Conservation (phyloP, 2,797 vertebrate genomes). For the Chrosomus eos region DNA sequence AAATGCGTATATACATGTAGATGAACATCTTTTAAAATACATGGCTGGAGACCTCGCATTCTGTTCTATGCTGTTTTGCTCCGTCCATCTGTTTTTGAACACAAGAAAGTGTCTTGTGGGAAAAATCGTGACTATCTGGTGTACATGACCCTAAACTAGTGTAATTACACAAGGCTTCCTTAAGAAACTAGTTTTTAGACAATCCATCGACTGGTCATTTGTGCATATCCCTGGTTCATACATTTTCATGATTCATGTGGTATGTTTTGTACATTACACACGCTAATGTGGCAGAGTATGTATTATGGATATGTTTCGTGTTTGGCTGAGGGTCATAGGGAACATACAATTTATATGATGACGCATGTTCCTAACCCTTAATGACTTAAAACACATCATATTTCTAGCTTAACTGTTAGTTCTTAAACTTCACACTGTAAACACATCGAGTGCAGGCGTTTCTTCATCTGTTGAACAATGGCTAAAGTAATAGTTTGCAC, state of each 20-base stretch:
- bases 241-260: conserved; percentile 2
- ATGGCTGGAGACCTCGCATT: background rate
- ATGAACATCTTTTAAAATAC: background rate
- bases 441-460: conserved; percentile 15
- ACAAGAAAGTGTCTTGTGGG: conserved; percentile 5
- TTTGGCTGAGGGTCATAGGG: conserved; percentile 14
- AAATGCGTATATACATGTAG: background rate
- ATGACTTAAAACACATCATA: conserved; percentile 2
- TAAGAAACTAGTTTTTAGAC: conserved; percentile 28
- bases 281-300: conserved; percentile 1
- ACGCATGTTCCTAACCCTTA: conserved; percentile 8
- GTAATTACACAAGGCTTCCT: conserved; percentile 18
- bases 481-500: conserved; percentile 69
- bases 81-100: background rate
- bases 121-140: background rate
- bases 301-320: background rate
- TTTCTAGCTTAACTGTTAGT: conserved; percentile 8
- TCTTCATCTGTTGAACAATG: conserved; percentile 61
- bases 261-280: conserved; percentile 18
- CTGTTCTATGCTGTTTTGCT: background rate
- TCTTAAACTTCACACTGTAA: conserved; percentile 14
- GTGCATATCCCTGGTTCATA: background rate
- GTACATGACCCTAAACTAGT: background rate
- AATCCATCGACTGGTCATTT: conserved; percentile 6
- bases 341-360: conserved; percentile 16